Evolutionary conservation across 2,113 vertebrate species (phyloP).

Genomic region (Paraplagusia blochii): DNA sequence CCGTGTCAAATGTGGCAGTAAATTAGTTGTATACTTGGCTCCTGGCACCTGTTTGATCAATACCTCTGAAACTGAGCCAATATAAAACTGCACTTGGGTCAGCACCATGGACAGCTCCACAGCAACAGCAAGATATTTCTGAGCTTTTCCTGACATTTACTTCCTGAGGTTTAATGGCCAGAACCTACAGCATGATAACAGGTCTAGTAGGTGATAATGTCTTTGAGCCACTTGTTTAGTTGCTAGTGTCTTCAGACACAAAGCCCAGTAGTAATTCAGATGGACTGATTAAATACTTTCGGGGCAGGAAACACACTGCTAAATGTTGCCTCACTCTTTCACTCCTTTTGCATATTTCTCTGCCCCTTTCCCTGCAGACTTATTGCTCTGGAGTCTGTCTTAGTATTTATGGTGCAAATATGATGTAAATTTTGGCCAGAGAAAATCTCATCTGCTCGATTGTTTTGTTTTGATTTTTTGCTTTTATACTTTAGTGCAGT

Average conservation of each 20-base stretch:
- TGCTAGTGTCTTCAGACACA: not conserved
- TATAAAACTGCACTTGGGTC: not conserved
- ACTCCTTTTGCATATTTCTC: not conserved
- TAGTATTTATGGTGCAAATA: conserved; percentile 12
- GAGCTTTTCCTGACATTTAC: not conserved
- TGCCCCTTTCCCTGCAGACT: conserved; percentile 4
- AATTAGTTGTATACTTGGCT: not conserved
- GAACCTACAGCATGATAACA: not conserved
- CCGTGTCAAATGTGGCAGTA: not conserved
- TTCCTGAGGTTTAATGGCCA: not conserved
- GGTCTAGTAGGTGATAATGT: not conserved
- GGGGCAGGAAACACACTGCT: not conserved
- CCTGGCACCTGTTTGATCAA: not conserved
- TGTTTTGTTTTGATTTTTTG: too few relatives aligned
- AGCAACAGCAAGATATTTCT: not conserved
- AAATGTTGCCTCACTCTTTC: not conserved
- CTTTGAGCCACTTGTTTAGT: not conserved
- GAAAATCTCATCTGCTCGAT: conserved; percentile 14
- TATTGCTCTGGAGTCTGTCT: conserved; percentile 15
- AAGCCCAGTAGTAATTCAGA: not conserved
- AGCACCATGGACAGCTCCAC: conserved; percentile 38
- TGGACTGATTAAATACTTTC: not conserved
- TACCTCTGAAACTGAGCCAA: not conserved
- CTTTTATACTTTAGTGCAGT: too few relatives aligned
- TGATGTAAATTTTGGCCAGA: not conserved